Evolutionary conservation across 2,888 invertebrate species (phyloP).

Genomic region (Cephus sareptanus): DNA sequence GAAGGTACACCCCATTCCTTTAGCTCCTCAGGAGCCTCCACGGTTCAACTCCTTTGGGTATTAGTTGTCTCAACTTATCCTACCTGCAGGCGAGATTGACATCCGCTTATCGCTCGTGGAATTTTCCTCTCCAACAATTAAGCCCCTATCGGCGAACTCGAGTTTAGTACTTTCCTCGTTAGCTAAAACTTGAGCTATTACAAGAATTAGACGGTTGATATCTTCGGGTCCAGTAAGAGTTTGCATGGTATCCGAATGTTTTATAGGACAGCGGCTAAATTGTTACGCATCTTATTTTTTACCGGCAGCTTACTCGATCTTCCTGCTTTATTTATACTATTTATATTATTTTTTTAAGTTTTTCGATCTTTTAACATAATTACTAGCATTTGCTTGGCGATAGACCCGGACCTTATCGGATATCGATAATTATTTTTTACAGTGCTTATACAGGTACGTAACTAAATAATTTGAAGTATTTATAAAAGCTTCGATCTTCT

Average conservation of each 20-base stretch:
- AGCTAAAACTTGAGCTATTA: conserved; percentile 39
- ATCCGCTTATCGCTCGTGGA: conserved; percentile 42
- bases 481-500: no score
- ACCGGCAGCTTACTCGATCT: neutral
- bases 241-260: neutral
- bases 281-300: neutral
- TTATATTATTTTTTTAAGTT: neutral
- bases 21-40: conserved; percentile 17
- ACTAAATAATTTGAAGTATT: no score
- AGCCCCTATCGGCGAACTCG: conserved; percentile 42
- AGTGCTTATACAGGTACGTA: no score
- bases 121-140: conserved; percentile 51
- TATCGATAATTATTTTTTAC: neutral
- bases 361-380: neutral
- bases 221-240: conserved; percentile 21
- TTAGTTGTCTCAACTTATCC: conserved; percentile 36
- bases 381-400: neutral
- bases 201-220: conserved; percentile 28
- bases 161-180: conserved; percentile 44
- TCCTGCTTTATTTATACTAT: neutral
- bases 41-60: conserved; percentile 25
- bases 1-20: conserved; percentile 33
- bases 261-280: neutral
- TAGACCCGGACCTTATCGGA: neutral
- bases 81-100: conserved; percentile 39